Percentiles rank a stretch among this genome's conserved stretches.
Evolutionary conservation across 2,113 vertebrate genomes (phyloP).

Genomic region (Tyto alba): DNA sequence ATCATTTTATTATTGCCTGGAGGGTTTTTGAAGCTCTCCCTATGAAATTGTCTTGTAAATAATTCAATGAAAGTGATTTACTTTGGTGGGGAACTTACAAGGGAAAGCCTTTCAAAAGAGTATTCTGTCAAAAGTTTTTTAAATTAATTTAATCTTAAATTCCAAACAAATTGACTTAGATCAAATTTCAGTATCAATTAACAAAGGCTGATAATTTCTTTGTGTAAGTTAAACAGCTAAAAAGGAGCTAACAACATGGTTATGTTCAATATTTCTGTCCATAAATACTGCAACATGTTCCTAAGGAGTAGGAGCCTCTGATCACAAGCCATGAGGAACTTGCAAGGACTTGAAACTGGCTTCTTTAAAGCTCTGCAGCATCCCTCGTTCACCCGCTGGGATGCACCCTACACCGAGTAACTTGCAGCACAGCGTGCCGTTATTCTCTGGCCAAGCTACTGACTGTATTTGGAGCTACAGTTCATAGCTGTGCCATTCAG

Average conservation of each 20-base stretch:
- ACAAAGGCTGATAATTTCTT: not conserved
- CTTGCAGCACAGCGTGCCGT: not conserved
- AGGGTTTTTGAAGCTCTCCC: slow-evolving; percentile 68
- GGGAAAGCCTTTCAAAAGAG: slow-evolving; percentile 28
- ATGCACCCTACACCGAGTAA: not conserved
- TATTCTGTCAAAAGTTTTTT: slow-evolving; percentile 55
- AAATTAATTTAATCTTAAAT: slow-evolving; percentile 53
- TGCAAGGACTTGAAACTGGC: not conserved
- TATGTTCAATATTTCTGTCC: not conserved
- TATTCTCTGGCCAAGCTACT: not conserved
- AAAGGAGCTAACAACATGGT: not conserved
- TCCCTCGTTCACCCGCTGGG: not conserved
- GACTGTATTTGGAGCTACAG: not conserved
- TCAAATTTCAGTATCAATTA: slow-evolving; percentile 63
- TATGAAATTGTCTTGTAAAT: slow-evolving; percentile 70
- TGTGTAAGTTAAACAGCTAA: not conserved
- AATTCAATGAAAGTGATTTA: slow-evolving; percentile 70
- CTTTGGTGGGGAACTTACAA: slow-evolving; percentile 38
- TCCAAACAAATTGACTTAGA: slow-evolving; percentile 56
- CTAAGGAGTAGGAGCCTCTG: not conserved
- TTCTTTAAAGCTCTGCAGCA: not conserved
- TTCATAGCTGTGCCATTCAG: not conserved
- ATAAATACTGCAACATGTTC: not conserved
- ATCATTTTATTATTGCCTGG: slow-evolving; percentile 70
- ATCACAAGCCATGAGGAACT: not conserved